Evolutionary conservation across 2,113 vertebrate species (phyloP).

Genomic region (Dipodomys stephensi): DNA sequence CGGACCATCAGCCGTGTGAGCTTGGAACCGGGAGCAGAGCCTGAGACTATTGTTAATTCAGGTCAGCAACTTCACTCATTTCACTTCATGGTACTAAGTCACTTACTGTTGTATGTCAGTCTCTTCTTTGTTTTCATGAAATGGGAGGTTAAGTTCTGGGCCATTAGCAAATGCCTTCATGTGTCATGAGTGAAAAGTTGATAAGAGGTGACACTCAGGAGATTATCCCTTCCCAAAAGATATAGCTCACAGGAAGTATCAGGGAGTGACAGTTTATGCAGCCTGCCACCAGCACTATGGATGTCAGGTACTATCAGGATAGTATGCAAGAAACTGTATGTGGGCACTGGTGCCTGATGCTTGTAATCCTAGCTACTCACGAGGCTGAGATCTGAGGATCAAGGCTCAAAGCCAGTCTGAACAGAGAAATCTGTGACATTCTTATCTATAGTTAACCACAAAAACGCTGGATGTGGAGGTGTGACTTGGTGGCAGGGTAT

Average conservation of each 20-base stretch:
- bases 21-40: constrained; percentile 92
- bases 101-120: neutral
- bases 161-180: neutral
- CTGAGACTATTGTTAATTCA: constrained; percentile 91
- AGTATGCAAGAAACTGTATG: too few species aligned
- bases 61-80: constrained; percentile 85
- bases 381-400: too few species aligned
- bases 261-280: neutral
- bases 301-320: neutral
- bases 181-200: neutral
- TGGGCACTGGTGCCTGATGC: too few species aligned
- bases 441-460: too few species aligned
- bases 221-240: neutral
- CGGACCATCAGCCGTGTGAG: constrained; percentile 93
- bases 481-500: too few species aligned
- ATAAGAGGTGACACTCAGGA: neutral
- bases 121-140: neutral
- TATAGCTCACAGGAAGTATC: neutral
- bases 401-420: too few species aligned
- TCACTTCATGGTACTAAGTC: neutral
- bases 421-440: too few species aligned
- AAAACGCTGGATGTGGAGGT: too few species aligned
- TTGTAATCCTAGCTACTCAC: too few species aligned
- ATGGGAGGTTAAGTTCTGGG: neutral
- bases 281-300: neutral